Percentiles rank a stretch among this genome's conserved stretches.
Evolutionary conservation across 2,888 invertebrate genomes (phyloP).

Genomic region (Pyralis farinalis): DNA sequence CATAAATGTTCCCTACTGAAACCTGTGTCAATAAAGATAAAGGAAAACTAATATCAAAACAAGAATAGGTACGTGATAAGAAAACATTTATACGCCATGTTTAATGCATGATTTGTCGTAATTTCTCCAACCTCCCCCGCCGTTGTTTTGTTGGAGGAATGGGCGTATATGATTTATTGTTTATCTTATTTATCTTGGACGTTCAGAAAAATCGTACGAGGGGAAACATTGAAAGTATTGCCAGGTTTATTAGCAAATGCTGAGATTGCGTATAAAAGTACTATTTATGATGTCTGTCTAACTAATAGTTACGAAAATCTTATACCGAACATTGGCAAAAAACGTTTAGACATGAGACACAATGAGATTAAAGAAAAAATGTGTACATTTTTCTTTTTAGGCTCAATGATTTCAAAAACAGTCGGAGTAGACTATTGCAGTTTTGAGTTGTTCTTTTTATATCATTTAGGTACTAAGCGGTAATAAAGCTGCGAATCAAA

Average conservation of each 20-base stretch:
- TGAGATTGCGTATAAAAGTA: constrained; percentile 37
- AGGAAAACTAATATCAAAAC: constrained; percentile 80
- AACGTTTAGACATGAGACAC: too few relatives aligned
- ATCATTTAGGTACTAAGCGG: constrained; percentile 36
- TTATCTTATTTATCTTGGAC: constrained; percentile 74
- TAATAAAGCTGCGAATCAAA: constrained; percentile 77
- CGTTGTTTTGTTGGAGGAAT: constrained; percentile 76
- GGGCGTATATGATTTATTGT: constrained; percentile 73
- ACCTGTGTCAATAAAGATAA: constrained; percentile 81
- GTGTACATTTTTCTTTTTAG: too few relatives aligned
- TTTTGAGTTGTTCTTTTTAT: constrained; percentile 41
- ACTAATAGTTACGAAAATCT: too few relatives aligned
- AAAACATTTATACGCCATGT: constrained; percentile 81
- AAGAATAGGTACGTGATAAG: constrained; percentile 81
- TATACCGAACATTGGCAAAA: too few relatives aligned
- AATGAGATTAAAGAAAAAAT: too few relatives aligned
- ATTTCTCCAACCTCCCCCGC: constrained; percentile 70
- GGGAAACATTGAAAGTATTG: constrained; percentile 52
- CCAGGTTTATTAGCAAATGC: constrained; percentile 58
- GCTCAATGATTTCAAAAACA: too few relatives aligned
- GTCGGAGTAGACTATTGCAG: too few relatives aligned
- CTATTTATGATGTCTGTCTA: constrained; percentile 5
- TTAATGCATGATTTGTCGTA: constrained; percentile 82
- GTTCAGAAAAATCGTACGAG: constrained; percentile 57
- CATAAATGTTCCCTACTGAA: constrained; percentile 67